Evolutionary conservation across 2,797 vertebrate species (phyloP).

Genomic region (Catharus ustulatus): DNA sequence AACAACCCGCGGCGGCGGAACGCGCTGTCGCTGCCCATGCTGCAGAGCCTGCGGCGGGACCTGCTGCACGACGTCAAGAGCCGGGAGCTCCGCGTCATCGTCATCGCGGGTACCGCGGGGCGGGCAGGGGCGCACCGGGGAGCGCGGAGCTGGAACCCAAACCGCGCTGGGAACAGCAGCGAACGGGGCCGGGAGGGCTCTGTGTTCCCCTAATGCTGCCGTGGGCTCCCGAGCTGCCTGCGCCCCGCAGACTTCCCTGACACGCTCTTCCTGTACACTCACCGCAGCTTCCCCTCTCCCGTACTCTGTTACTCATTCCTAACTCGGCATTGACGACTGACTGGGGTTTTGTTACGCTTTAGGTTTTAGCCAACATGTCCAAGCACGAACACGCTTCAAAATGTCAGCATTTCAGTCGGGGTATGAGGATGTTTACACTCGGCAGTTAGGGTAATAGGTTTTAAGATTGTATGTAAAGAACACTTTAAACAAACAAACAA

Average conservation of each 20-base stretch:
- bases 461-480: background rate
- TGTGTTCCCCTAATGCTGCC: accelerated
- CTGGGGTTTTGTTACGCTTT: background rate
- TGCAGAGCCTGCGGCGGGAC: slow-evolving; percentile 84
- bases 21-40: slow-evolving; percentile 88
- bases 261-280: accelerated
- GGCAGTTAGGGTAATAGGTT: background rate
- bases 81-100: slow-evolving; percentile 85
- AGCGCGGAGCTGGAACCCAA: accelerated
- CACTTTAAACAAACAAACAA: background rate
- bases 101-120: slow-evolving; percentile 85
- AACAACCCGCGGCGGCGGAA: slow-evolving; percentile 90
- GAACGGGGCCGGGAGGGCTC: accelerated
- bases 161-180: accelerated
- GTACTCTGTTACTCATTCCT: background rate
- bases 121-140: accelerated
- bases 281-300: accelerated
- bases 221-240: background rate
- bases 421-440: background rate
- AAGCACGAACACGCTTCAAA: background rate
- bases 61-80: slow-evolving; percentile 81
- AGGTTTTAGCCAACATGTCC: accelerated
- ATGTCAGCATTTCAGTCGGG: background rate
- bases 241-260: accelerated
- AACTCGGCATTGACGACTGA: accelerated